These are phyloP conservation scores for Nyctibius bracteatus DNA, from an alignment of 2,113 vertebrate species.

Conservation along the genomic window DNA sequence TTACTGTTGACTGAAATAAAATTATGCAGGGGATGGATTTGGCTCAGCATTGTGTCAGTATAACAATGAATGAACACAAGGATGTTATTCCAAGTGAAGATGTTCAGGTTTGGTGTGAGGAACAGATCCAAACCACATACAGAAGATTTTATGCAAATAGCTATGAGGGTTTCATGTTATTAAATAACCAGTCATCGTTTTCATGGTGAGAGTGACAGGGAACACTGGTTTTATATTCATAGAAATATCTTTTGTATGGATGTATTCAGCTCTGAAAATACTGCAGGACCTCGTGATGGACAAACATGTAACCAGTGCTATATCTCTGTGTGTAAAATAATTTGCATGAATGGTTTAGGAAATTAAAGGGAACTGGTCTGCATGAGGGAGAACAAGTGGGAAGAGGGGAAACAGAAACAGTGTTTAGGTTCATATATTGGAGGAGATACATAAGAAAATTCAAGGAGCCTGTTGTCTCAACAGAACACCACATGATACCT, in stretches of 20 bases:
- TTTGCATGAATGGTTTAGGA: not conserved
- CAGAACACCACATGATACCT: not conserved
- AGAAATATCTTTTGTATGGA: not conserved
- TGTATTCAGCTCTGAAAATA: slow-evolving; percentile 7
- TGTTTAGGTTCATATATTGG: not conserved
- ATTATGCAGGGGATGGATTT: not conserved
- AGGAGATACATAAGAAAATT: not conserved
- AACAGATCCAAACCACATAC: not conserved
- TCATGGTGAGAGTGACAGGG: not conserved
- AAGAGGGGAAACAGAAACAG: not conserved
- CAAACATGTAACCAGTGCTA: not conserved
- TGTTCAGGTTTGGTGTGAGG: not conserved
- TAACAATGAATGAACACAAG: not conserved
- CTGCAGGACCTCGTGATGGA: not conserved
- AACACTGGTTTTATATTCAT: not conserved
- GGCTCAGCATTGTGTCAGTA: not conserved
- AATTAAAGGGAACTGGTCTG: not conserved
- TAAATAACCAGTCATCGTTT: not conserved
- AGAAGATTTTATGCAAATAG: not conserved
- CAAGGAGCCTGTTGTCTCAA: not conserved
- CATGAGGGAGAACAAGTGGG: not conserved
- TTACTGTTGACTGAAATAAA: not conserved
- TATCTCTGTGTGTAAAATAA: not conserved
- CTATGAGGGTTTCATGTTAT: not conserved
- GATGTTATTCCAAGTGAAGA: not conserved